Evolutionary conservation across 2,797 vertebrate species (phyloP), one percentile per base, ranked within the genome.

Genomic region (Mormyrops attenuatus): DNA sequence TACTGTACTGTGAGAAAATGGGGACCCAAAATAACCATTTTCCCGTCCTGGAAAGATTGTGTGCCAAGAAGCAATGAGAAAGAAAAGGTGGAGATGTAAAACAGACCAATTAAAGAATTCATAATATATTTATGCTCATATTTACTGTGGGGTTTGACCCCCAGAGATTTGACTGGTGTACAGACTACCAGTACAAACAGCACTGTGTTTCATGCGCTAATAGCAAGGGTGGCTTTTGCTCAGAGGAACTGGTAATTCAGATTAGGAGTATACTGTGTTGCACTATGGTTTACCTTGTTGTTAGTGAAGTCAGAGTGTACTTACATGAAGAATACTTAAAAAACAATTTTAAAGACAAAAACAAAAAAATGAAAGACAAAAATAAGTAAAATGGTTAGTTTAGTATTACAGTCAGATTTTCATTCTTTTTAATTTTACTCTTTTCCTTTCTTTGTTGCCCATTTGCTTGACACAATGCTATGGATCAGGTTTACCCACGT

Each of bases 131-230:
- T 89, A 50, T 80, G 92, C 91, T 93, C 88, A 93, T 94, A 94
- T 93, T 93, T 92, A 91, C 93, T 94, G 93, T 95, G 92, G 91
- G 91, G 91, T 92, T 93, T 90, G 73, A 57, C 91, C 90, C 30
- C 87, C 90, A 90, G 93, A 91, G 44, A 91, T 60, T 92, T 85
- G 80, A 90, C 82, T 89, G 63, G 55, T 63, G 22, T 34, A 26
- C 1, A 20, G 82, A 66, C 44, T 47, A 73, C 44, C 47, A 55
- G 41, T 44, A 55, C 30, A 44, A 89, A 77, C 30, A n/a, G 8
- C 89, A 86, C 44, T 55, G 30, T 77, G 9, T 69, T 44, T 87
- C 34, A 87, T 13, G 5, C 30, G 44, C 26, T n/a, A 41, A 30
- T n/a, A 87, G 73, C 49, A 34, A 89, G 38, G 82, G 9, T 8